Conservation (phyloP, 2,113 vertebrate genomes). For the Cranoglanis bouderius region DNA sequence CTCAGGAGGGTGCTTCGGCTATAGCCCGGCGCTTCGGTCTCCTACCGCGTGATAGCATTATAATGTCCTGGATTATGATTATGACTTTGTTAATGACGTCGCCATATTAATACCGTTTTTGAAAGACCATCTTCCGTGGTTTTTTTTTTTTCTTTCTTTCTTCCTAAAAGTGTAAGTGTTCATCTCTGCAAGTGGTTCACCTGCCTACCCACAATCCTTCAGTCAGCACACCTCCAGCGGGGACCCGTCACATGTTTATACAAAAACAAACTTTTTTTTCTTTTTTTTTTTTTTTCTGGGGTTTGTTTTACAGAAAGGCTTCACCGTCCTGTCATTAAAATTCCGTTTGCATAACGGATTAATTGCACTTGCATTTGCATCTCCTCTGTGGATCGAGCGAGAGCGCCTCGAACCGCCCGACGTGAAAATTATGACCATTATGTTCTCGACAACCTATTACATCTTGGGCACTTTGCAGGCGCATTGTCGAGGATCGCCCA, state of each 20-base stretch:
- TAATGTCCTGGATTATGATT: slow-evolving; percentile 56
- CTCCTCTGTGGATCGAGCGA: slow-evolving; percentile 47
- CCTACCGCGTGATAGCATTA: slow-evolving; percentile 45
- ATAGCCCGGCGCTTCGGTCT: slow-evolving; percentile 10
- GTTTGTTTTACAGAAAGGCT: slow-evolving; percentile 33
- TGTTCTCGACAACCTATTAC: slow-evolving; percentile 63
- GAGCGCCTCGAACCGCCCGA: slow-evolving; percentile 55
- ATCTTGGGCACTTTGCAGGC: slow-evolving; percentile 54
- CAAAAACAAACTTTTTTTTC: slow-evolving; percentile 42
- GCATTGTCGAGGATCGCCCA: slow-evolving; percentile 66
- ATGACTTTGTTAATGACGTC: slow-evolving; percentile 50
- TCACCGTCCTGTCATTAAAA: slow-evolving; percentile 51
- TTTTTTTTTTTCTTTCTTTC: neutral
- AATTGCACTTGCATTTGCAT: slow-evolving; percentile 58
- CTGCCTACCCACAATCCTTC: slow-evolving; percentile 48
- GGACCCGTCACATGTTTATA: neutral
- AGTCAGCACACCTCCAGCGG: neutral
- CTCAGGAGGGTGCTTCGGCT: slow-evolving; percentile 46
- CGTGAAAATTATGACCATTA: slow-evolving; percentile 63
- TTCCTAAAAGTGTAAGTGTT: slow-evolving; percentile 15
- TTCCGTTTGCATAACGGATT: slow-evolving; percentile 58
- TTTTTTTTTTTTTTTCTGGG: neutral
- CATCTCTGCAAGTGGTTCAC: slow-evolving; percentile 42
- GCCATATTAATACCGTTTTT: slow-evolving; percentile 6
- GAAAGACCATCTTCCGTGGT: neutral